Conservation (phyloP, 2,888 invertebrate species). For the Selenia dentaria region DNA sequence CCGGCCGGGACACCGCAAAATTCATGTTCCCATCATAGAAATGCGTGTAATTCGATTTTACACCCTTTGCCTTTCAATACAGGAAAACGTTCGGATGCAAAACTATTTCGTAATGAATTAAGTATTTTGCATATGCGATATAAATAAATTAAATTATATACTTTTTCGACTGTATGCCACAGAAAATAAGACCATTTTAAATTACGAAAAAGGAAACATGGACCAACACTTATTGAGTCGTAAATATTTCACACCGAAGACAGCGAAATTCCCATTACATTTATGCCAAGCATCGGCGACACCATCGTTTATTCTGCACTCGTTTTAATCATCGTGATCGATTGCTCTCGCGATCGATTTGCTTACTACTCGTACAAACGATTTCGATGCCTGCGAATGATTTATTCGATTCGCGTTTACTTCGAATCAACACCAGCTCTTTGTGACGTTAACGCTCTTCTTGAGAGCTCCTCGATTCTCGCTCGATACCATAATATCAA, state of each 20-base stretch:
- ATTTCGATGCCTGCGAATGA: slow-evolving; percentile 58
- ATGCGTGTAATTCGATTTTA: slow-evolving; percentile 39
- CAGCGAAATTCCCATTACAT: slow-evolving; percentile 13
- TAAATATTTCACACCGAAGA: slow-evolving; percentile 12
- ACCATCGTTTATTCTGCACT: slow-evolving; percentile 38
- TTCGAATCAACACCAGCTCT: slow-evolving; percentile 54
- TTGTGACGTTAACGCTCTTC: slow-evolving; percentile 59
- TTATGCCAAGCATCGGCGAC: slow-evolving; percentile 33
- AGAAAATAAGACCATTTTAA: slow-evolving; percentile 12
- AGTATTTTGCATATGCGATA: slow-evolving; percentile 7
- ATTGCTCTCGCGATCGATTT: slow-evolving; percentile 61
- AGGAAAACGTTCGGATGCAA: slow-evolving; percentile 13
- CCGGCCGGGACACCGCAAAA: slow-evolving; percentile 47
- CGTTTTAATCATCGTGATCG: slow-evolving; percentile 53
- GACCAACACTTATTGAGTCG: slow-evolving; percentile 8
- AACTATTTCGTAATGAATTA: slow-evolving; percentile 11
- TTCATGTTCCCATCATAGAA: slow-evolving; percentile 41
- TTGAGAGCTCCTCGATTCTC: slow-evolving; percentile 43
- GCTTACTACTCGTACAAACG: slow-evolving; percentile 50
- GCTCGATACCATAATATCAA: slow-evolving; percentile 52
- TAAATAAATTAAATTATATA: slow-evolving; percentile 2
- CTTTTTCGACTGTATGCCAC: slow-evolving; percentile 7
- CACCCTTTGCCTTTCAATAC: slow-evolving; percentile 31
- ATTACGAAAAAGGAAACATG: slow-evolving; percentile 5
- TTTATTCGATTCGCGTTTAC: slow-evolving; percentile 67